Conservation (phyloP, 2,888 invertebrate species). For the Brenthis daphne region DNA sequence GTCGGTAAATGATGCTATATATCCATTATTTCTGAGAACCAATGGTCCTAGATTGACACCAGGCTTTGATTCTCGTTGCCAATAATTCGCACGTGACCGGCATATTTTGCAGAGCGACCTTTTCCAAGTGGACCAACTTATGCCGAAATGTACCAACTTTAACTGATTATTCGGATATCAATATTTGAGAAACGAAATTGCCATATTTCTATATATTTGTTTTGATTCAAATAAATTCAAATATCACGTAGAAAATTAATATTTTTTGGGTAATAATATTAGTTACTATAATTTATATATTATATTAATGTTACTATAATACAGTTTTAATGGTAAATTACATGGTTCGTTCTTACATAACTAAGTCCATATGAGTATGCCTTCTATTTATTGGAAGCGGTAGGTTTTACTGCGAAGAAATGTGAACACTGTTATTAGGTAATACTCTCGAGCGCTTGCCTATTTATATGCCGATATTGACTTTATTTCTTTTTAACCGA, state of each 20-base stretch:
- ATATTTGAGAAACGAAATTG: background rate
- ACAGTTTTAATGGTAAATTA: background rate
- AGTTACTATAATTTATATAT: too few species aligned
- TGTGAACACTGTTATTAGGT: slow-evolving; percentile 10
- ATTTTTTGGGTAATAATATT: too few species aligned
- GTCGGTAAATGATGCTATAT: slow-evolving; percentile 20
- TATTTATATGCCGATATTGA: slow-evolving; percentile 8
- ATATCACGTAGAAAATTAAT: too few species aligned
- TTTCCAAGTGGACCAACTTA: slow-evolving; percentile 23
- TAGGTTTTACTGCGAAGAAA: slow-evolving; percentile 17
- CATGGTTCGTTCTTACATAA: slow-evolving; percentile 7
- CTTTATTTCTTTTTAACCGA: slow-evolving; percentile 8
- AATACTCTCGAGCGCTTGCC: background rate
- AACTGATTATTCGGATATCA: background rate
- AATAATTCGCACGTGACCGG: slow-evolving; percentile 75
- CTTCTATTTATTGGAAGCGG: slow-evolving; percentile 14
- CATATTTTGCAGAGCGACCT: slow-evolving; percentile 43
- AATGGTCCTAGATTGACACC: slow-evolving; percentile 35
- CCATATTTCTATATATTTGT: too few species aligned
- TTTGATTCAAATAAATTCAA: too few species aligned
- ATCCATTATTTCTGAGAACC: slow-evolving; percentile 20
- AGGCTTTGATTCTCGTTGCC: slow-evolving; percentile 63
- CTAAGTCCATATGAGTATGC: slow-evolving; percentile 15
- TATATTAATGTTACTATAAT: too few species aligned
- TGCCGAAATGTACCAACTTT: slow-evolving; percentile 6